Conservation (phyloP, 1,140 invertebrate species). For the Trichomalopsis sarcophagae region DNA sequence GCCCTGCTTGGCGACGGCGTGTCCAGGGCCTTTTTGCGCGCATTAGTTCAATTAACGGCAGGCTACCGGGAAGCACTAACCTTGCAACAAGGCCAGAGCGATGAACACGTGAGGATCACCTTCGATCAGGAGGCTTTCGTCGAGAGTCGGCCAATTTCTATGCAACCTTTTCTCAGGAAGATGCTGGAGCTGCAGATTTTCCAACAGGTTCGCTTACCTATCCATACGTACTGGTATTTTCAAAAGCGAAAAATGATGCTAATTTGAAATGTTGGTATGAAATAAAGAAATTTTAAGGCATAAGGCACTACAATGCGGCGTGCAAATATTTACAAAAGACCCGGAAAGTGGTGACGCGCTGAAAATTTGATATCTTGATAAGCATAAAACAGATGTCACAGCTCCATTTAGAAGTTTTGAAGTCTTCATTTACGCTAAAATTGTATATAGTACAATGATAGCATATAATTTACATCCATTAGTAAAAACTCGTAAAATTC, state of each 20-base stretch:
- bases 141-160: conserved; percentile 84
- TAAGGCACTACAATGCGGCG: not conserved
- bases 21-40: conserved; percentile 91
- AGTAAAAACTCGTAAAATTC: too few relatives aligned
- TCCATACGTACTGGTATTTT: conserved; percentile 26
- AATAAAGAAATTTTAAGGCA: not conserved
- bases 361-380: conserved; percentile 28
- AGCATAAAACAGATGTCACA: not conserved
- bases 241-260: not conserved
- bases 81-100: conserved; percentile 83
- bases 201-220: conserved; percentile 82
- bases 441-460: too few relatives aligned
- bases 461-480: too few relatives aligned
- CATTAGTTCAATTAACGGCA: conserved; percentile 93
- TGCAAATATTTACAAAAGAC: not conserved
- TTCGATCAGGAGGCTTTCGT: conserved; percentile 92
- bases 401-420: not conserved
- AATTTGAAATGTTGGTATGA: not conserved
- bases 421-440: not conserved
- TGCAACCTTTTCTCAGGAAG: conserved; percentile 92
- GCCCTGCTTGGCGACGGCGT: conserved; percentile 90
- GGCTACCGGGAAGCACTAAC: conserved; percentile 94
- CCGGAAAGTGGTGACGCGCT: not conserved
- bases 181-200: conserved; percentile 96
- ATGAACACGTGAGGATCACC: conserved; percentile 79